phyloP scores from a whole-genome alignment of 2,888 invertebrate genomes.

The Ectemnius continuus region DNA sequence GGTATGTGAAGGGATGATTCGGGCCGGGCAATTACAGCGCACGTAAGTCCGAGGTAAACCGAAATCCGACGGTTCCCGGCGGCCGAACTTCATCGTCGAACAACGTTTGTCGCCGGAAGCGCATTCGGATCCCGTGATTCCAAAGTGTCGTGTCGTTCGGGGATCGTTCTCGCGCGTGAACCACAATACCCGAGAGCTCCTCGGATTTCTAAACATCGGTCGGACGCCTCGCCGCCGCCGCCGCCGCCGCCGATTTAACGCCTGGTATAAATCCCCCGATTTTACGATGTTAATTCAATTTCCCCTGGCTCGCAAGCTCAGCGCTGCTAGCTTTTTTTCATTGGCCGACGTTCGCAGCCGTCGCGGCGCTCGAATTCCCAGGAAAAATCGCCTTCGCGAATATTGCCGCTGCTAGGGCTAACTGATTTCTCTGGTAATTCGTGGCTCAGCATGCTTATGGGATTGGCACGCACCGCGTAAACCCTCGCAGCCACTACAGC shows the following conservation, averaged over 20 bases:
- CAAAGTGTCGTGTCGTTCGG: constrained; percentile 35
- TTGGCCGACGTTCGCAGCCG: too few species aligned
- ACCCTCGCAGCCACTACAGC: too few species aligned
- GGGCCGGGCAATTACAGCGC: constrained; percentile 47
- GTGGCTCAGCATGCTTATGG: too few species aligned
- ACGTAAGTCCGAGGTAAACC: constrained; percentile 60
- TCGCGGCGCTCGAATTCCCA: too few species aligned
- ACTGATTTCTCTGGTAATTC: not conserved
- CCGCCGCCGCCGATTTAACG: constrained; percentile 27
- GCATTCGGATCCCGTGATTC: constrained; percentile 46
- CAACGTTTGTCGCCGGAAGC: constrained; percentile 39
- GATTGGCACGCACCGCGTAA: too few species aligned
- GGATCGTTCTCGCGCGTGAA: constrained; percentile 49
- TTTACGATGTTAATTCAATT: constrained; percentile 41
- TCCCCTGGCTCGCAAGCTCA: constrained; percentile 20
- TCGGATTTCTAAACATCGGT: constrained; percentile 20
- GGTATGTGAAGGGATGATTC: too few species aligned
- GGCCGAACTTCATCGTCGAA: constrained; percentile 40
- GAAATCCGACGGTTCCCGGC: constrained; percentile 44
- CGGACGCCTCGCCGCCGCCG: not conserved
- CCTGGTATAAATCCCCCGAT: constrained; percentile 28
- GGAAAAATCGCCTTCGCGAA: not conserved
- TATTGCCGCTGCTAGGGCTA: not conserved
- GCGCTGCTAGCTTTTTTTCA: not conserved
- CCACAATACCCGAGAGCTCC: constrained; percentile 24